Evolutionary conservation across 2,797 vertebrate species (phyloP), one percentile per base, ranked within the genome.

Genomic region (Enteromius unitaeniatus): DNA sequence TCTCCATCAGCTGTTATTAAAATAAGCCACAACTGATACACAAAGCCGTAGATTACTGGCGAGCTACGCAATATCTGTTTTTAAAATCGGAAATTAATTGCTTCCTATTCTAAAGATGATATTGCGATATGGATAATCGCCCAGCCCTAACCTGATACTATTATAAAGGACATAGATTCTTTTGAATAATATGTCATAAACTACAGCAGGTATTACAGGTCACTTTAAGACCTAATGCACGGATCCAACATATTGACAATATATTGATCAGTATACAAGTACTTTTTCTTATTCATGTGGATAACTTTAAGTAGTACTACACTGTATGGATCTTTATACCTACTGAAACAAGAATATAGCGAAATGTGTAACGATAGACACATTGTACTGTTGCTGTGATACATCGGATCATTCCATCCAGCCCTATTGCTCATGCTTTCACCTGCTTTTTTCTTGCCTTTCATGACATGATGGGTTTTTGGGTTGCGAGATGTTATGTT

Each of bases 381-480:
- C 15, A 13, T 31, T 51, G 19, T 37, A 75, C 21, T 14, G 0
- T 37, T 23, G 3, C 62, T 6, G 6, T n/a, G 6, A 68, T 68
- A 4, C 31, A 53, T 34, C 26, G 37, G 6, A 7, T 31, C 42
- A 67, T 55, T 51, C 4, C 19, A 15, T 79, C 72, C 42, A 73
- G 60, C 37, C 37, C 73, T 60, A 64, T 72, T 72, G 21, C 53
- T 81, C 19, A 5, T 45, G 77, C 11, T 65, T 58, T 42, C 11
- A 14, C 34, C 26, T 1, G 7, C n/a, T 51, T 26, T 73, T 45
- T 9, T n/a, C 58, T 21, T 58, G 31, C 26, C 17, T 74, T 72
- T 62, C 49, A 14, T 83, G 55, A 77, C 58, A 64, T 81, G 81
- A 17, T 75, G 53, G 51, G 14, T 75, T 84, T 69, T 82, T 62